These are phyloP conservation scores for Felis chaus DNA, from an alignment of 2,113 vertebrate genomes.

Conservation along the genomic window DNA sequence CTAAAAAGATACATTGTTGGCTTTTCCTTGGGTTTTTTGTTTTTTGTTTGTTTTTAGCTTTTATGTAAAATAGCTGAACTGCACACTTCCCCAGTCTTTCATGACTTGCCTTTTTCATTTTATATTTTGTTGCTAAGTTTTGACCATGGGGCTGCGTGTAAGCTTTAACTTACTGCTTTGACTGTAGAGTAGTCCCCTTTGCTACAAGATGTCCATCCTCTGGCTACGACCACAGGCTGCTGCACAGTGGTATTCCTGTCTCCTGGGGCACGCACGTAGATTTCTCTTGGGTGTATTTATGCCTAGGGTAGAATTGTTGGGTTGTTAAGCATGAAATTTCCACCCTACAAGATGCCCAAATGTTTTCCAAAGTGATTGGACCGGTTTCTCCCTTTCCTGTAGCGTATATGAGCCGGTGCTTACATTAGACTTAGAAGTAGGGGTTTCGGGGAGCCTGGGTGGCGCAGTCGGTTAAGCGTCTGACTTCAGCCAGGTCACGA, in stretches of 20 bases:
- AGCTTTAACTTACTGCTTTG: neutral
- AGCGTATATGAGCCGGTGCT: neutral
- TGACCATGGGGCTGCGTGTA: too few relatives aligned
- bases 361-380: neutral
- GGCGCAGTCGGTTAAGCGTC: too few relatives aligned
- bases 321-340: neutral
- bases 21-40: neutral
- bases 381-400: neutral
- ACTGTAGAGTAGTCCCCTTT: neutral
- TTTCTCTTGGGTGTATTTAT: neutral
- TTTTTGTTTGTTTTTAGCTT: neutral
- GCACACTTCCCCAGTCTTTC: neutral
- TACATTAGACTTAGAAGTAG: neutral
- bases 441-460: neutral
- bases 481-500: too few relatives aligned
- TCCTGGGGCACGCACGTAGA: neutral
- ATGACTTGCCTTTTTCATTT: neutral
- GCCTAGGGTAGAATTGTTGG: neutral
- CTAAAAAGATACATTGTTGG: neutral
- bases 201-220: neutral
- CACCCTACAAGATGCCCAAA: neutral
- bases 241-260: fast-evolving
- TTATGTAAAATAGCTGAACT: neutral
- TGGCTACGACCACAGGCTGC: neutral
- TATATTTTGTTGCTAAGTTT: neutral